Conservation (phyloP, 2,888 invertebrate genomes). For the Phasia obesa region DNA sequence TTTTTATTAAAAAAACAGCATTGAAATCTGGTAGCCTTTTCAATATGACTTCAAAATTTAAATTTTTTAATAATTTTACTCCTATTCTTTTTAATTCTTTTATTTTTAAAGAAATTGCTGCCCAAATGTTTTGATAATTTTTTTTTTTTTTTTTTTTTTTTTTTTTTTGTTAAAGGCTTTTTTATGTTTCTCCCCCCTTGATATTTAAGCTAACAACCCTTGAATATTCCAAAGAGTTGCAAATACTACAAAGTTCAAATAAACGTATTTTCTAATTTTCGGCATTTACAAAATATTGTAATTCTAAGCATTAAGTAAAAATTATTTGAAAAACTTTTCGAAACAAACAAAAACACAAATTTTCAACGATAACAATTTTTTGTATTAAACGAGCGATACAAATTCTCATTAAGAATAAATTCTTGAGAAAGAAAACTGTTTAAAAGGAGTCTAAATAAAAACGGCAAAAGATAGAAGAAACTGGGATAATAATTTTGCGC, state of each 20-base stretch:
- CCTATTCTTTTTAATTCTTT: no score
- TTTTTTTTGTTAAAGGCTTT: neutral
- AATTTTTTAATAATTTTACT: no score
- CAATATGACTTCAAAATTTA: no score
- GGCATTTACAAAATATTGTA: constrained; percentile 71
- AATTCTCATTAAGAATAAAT: constrained; percentile 78
- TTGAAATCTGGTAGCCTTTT: no score
- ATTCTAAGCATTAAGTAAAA: constrained; percentile 81
- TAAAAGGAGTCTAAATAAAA: constrained; percentile 45
- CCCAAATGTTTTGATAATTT: no score
- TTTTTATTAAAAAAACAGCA: no score
- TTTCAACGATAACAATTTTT: constrained; percentile 60
- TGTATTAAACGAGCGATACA: constrained; percentile 75
- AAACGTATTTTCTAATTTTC: constrained; percentile 69
- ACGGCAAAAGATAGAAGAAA: constrained; percentile 53
- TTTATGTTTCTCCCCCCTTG: neutral
- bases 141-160: no score
- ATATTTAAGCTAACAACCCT: neutral
- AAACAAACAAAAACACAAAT: constrained; percentile 72
- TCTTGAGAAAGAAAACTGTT: constrained; percentile 9
- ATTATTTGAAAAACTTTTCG: constrained; percentile 80
- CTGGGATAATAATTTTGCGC: constrained; percentile 50
- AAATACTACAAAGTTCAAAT: constrained; percentile 32
- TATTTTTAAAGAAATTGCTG: no score
- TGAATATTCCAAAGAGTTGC: neutral